Evolutionary conservation across 2,797 vertebrate species (phyloP).

Genomic region (Sebastiscus albofasciatus): DNA sequence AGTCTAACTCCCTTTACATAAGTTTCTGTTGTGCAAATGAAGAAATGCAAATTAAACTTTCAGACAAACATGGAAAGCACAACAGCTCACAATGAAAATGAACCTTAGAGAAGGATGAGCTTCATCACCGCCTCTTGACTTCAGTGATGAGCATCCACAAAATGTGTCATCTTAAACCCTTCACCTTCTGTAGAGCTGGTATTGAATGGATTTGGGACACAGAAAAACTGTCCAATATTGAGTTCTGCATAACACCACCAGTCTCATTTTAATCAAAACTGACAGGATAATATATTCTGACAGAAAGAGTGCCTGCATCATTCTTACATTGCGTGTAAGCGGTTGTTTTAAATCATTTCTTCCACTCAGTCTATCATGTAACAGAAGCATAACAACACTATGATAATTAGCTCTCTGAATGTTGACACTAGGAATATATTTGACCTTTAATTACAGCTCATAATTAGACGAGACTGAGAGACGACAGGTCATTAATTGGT

Average conservation of each 20-base stretch:
- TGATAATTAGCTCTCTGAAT: conserved; percentile 62
- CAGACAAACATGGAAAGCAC: background rate
- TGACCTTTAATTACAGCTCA: conserved; percentile 75
- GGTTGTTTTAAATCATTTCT: conserved; percentile 44
- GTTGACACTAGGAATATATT: conserved; percentile 64
- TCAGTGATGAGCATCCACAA: background rate
- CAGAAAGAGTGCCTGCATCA: conserved; percentile 17
- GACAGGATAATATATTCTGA: conserved; percentile 18
- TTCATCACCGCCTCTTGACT: background rate
- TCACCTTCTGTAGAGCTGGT: background rate
- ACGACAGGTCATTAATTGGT: conserved; percentile 74
- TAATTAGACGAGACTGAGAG: conserved; percentile 65
- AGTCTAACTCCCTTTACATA: background rate
- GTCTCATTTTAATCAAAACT: conserved; percentile 43
- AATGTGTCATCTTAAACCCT: background rate
- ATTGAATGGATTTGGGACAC: background rate
- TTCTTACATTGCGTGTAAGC: conserved; percentile 15
- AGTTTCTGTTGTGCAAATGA: background rate
- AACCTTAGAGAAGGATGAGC: background rate
- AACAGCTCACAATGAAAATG: background rate
- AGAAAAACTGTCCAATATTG: background rate
- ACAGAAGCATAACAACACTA: conserved; percentile 37
- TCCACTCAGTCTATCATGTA: conserved; percentile 28
- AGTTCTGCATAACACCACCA: background rate
- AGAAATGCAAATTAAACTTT: background rate